These are phyloP conservation scores for Neotoxoptera formosana DNA, from an alignment of 1,140 invertebrate genomes.

Conservation along the genomic window DNA sequence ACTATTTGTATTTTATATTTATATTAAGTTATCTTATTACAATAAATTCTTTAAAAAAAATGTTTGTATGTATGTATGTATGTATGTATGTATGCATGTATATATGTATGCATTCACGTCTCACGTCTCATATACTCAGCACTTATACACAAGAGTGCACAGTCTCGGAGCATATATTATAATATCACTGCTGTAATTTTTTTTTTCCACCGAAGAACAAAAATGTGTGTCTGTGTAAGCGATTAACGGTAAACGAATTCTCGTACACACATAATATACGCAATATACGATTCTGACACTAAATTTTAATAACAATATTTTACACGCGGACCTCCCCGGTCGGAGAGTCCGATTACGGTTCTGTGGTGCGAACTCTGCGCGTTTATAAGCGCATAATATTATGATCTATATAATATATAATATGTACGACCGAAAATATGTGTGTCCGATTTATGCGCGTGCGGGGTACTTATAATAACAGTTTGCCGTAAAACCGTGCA, in stretches of 20 bases:
- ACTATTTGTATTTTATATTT: no score
- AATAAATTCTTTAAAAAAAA: no score
- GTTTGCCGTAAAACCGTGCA: not conserved
- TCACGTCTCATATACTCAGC: not conserved
- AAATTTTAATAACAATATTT: not conserved
- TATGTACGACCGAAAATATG: not conserved
- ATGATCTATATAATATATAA: no score
- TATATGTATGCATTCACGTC: no score
- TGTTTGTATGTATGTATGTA: no score
- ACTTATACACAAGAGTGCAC: not conserved
- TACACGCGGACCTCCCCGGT: not conserved
- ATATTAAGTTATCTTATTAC: no score
- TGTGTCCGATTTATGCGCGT: no score
- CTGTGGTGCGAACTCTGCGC: no score
- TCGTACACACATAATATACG: not conserved
- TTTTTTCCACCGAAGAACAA: not conserved
- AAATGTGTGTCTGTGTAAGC: not conserved
- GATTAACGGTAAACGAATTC: not conserved
- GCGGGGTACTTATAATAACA: not conserved
- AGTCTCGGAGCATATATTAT: not conserved
- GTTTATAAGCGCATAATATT: no score
- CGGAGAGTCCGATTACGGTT: not conserved
- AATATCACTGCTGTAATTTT: not conserved
- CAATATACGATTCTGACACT: not conserved
- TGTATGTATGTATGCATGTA: no score